Base-by-base conservation (phyloP, 2,797 vertebrate species). In the Phataginus tricuspis region DNA sequence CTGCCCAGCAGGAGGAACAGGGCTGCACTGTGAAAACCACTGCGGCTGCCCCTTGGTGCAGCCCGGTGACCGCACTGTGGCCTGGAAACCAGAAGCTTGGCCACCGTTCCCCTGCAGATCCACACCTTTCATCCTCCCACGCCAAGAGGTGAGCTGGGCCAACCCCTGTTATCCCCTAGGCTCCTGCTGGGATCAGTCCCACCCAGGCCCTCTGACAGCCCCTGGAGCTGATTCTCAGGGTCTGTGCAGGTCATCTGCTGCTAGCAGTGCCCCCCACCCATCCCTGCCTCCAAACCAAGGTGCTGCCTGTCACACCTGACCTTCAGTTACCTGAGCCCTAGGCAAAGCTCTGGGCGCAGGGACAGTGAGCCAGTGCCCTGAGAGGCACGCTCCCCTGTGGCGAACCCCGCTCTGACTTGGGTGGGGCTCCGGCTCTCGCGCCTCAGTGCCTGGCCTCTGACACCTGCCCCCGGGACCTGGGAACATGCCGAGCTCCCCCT, bases 251-350 rank as follows among this genome's bases (percentile, higher is more conserved):
- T 57, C 37, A 18, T 18, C 5, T 13, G 25, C 1, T 27, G 27
- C 25, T 49, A 16, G 16, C 16, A 57, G 0, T 0, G 3, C 14
- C 18, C 21, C 14, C 4, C 0, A 18, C n/a, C 15, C 4, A 0
- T 6, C 42, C 2, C 1, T 0, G 25, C 19, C 21, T 18, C 2
- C 1, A 1, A 66, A 29, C 59, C 15, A 18, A 37, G 27, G 27
- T 5, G 4, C 63, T 8, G 0, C 87, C 66, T 37, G 7, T 16
- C 23, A 39, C 23, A 12, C n/a, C 18, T n/a, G 10, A 72, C 25
- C 12, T 86, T 53, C 61, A 37, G 27, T 77, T 64, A 21, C 42
- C 37, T 1, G 6, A 27, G 29, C 29, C 74, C 72, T 5, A 29
- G 25, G 23, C 63, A 88, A 68, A 79, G 25, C 37, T 49, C 34